phyloP scores from a whole-genome alignment of 1,140 invertebrate genomes.

The Drosophila sechellia region DNA sequence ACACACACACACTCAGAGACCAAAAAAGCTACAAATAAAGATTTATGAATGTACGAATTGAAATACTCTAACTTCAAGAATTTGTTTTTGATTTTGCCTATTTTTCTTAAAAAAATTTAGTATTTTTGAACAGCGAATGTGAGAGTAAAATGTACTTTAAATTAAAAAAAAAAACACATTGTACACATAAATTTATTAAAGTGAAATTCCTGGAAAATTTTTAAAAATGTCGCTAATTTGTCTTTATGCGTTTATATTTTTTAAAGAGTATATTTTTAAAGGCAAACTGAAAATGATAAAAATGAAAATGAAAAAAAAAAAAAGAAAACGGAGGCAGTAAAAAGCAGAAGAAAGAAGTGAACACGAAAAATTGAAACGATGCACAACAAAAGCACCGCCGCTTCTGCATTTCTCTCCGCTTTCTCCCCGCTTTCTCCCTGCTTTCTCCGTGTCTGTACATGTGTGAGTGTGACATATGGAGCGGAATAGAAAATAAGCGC shows the following conservation, averaged over 20 bases:
- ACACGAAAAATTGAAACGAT: constrained; percentile 40
- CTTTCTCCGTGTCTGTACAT: background rate
- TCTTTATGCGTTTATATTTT: no score
- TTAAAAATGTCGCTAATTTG: no score
- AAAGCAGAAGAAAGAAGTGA: constrained; percentile 29
- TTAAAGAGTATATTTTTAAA: constrained; percentile 21
- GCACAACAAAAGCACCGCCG: constrained; percentile 46
- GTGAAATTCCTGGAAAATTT: no score
- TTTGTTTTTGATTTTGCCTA: background rate
- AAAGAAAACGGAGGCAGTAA: background rate
- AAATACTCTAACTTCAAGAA: constrained; percentile 8
- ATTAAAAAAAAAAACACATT: no score
- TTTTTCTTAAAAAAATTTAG: no score
- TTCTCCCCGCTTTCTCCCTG: background rate
- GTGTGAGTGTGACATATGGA: constrained; percentile 74
- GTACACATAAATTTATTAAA: no score
- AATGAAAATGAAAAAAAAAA: constrained; percentile 14
- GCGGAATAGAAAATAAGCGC: constrained; percentile 82
- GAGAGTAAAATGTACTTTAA: no score
- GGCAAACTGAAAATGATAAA: constrained; percentile 6
- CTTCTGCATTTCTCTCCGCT: background rate
- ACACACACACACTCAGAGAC: constrained; percentile 1
- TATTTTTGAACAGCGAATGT: background rate
- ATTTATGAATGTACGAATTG: constrained; percentile 5
- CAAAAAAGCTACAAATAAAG: constrained; percentile 7